These are phyloP conservation scores for Chirona hameri DNA, from an alignment of 2,888 invertebrate species.

Conservation along the genomic window DNA sequence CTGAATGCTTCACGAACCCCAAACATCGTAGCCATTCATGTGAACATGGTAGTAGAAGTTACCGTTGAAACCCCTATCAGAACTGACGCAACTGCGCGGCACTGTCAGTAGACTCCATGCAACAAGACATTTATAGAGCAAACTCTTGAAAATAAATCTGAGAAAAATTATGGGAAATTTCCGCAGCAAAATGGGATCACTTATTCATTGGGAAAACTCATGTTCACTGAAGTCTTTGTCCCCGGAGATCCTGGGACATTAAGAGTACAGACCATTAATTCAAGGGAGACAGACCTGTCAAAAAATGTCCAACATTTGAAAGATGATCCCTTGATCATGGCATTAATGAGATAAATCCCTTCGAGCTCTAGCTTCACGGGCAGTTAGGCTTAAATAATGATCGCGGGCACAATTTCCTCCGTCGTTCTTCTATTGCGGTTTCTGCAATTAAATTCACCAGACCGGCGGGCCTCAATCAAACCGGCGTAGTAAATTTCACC, in stretches of 20 bases:
- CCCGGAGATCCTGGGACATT: not conserved
- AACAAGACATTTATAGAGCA: too few relatives aligned
- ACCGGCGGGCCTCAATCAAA: conserved; percentile 10
- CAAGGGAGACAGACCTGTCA: not conserved
- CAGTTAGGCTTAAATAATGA: conserved; percentile 26
- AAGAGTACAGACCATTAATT: not conserved
- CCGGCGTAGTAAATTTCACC: not conserved
- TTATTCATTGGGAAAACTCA: not conserved
- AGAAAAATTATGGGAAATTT: too few relatives aligned
- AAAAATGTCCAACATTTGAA: conserved; percentile 25
- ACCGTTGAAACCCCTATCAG: too few relatives aligned
- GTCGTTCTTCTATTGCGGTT: conserved; percentile 2
- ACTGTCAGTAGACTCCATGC: too few relatives aligned
- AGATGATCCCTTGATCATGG: conserved; percentile 28
- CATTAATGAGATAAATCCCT: conserved; percentile 28
- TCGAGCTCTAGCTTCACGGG: conserved; percentile 9
- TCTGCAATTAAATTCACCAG: conserved; percentile 26
- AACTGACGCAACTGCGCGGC: too few relatives aligned
- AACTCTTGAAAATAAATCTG: too few relatives aligned
- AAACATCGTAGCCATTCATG: too few relatives aligned
- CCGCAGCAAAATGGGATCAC: too few relatives aligned
- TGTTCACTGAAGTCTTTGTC: not conserved
- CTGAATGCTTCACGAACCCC: too few relatives aligned
- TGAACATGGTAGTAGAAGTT: too few relatives aligned
- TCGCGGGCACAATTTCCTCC: conserved; percentile 22